Percentiles rank a stretch among this genome's conserved stretches.
phyloP scores from a whole-genome alignment of 2,888 invertebrate species.

The Artemia sinica region DNA sequence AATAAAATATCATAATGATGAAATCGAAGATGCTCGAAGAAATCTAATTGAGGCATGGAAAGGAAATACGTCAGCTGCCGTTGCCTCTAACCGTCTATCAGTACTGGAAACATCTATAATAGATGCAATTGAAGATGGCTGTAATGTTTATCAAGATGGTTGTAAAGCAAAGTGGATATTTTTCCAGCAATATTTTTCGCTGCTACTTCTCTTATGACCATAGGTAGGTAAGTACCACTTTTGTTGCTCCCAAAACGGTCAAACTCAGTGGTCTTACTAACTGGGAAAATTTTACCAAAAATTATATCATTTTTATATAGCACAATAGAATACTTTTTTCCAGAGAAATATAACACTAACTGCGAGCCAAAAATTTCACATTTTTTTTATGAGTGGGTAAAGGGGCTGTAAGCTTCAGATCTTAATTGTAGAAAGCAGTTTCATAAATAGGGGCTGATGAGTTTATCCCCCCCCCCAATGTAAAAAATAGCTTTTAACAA shows the following conservation, averaged over 20 bases:
- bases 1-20: neutral
- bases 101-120: neutral
- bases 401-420: no score
- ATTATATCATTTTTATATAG: no score
- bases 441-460: no score
- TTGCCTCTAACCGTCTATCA: neutral
- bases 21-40: neutral
- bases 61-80: neutral
- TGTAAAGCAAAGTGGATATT: neutral
- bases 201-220: constrained; percentile 1
- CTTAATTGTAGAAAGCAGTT: no score
- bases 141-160: neutral
- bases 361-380: no score
- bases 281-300: no score
- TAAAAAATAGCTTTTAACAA: no score
- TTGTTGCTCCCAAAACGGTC: neutral
- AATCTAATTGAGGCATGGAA: neutral
- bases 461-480: no score
- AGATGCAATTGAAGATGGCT: neutral
- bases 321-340: no score
- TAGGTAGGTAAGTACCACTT: neutral
- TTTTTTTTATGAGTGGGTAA: no score
- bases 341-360: no score
- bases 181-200: neutral
- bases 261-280: no score